Conservation (phyloP, 2,888 invertebrate genomes). For the Plebejus anna region DNA sequence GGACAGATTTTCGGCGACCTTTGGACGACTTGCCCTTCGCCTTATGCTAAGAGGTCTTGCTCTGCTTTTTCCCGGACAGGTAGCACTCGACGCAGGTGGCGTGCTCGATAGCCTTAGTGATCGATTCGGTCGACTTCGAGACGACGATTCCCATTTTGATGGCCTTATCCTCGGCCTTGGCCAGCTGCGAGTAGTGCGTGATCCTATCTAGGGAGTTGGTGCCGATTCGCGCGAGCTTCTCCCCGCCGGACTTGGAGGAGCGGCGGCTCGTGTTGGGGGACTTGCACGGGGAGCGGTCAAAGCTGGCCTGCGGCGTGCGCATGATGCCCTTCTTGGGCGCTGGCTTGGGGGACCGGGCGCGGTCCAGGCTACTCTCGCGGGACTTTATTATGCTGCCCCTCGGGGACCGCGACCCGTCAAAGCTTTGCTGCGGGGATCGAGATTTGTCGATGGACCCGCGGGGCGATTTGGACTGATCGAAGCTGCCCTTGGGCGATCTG, state of each 20-base stretch:
- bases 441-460: constrained; percentile 80
- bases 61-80: constrained; percentile 81
- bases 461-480: constrained; percentile 72
- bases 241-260: constrained; percentile 65
- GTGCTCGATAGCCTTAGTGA: constrained; percentile 81
- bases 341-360: constrained; percentile 70
- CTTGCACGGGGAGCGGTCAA: constrained; percentile 70
- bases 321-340: constrained; percentile 75
- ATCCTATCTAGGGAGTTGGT: constrained; percentile 73
- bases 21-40: constrained; percentile 83
- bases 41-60: constrained; percentile 83
- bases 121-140: constrained; percentile 77
- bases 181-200: constrained; percentile 72
- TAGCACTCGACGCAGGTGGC: constrained; percentile 87
- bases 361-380: constrained; percentile 67
- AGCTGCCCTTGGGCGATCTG: constrained; percentile 78
- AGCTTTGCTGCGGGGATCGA: constrained; percentile 79
- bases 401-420: constrained; percentile 73
- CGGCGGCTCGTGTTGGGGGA: constrained; percentile 71
- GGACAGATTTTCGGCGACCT: constrained; percentile 61
- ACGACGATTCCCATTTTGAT: constrained; percentile 79
- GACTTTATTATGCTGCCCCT: constrained; percentile 75
- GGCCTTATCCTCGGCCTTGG: constrained; percentile 74
- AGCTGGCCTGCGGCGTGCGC: constrained; percentile 74
- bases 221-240: constrained; percentile 68